Base-by-base conservation (phyloP, 2,113 vertebrate species). In the Axis porcinus region DNA sequence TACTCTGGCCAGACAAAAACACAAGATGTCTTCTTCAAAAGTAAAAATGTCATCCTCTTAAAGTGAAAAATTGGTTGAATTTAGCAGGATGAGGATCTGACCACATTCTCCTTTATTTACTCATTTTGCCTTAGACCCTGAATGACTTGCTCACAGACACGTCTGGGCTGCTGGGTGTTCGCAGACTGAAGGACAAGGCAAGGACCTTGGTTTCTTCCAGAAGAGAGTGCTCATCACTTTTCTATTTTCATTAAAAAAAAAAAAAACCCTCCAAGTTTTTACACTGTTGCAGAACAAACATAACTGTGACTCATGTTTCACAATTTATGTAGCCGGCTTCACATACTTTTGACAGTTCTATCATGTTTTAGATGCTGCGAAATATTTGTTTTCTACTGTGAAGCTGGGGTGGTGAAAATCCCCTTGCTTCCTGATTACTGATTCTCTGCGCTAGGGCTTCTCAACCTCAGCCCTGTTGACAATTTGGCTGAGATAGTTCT, bases 331-430 rank as follows among this genome's bases (percentile, higher is more conserved):
- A 86, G 91, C 86, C 0, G 17, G 6, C 83, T 87, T 94, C 97
- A 81, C 96, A 89, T 79, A 17, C 89, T 91, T 94, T 43, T 96
- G 97, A 98, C 97, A 95, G 95, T 94, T 97, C 96, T 79, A 91
- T 96, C 96, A 91, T 96, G 89, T 94, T 93, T 96, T 60, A 54
- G 96, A 92, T 89, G 86, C 96, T 96, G 95, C 10, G 14, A 97
- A 94, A 86, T 97, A 93, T 97, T 95, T 97, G 95, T 96, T 97
- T 98, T 97, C 89, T 74, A 82, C 79, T 33, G 86, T 21, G 55
- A 47, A 62, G 84, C 74, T 64, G 62, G 57, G 43, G 8, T 78
- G 86, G 84, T 2, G 30, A 87, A 91, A 89, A 87, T 76, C 84
- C 8, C n/a, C 92, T 96, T 52, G 87, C 84, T 94, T 94, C 40